Percentiles rank a stretch among this genome's conserved stretches.
phyloP scores from a whole-genome alignment of 2,797 vertebrate genomes.

The Peromyscus nudipes region DNA sequence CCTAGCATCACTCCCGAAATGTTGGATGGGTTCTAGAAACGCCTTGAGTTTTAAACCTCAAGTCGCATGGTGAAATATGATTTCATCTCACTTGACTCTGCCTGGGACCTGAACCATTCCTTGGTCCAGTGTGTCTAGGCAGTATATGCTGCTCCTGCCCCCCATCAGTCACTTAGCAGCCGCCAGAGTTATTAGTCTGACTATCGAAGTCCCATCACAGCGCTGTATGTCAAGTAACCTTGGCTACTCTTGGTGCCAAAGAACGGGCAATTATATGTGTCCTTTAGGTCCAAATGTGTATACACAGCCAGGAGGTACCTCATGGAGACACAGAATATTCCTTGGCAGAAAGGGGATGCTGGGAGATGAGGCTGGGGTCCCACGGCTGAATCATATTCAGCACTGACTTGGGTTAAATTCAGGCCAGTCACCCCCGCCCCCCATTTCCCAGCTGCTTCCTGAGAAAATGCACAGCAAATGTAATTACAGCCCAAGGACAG shows the following conservation, averaged over 20 bases:
- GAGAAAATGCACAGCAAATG: conserved; percentile 20
- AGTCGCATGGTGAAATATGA: neutral
- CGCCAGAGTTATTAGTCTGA: neutral
- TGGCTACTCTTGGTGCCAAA: neutral
- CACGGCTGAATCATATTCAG: neutral
- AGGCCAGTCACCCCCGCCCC: neutral
- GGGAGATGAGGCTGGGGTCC: neutral
- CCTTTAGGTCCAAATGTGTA: neutral
- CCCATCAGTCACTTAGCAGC: neutral
- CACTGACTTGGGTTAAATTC: neutral
- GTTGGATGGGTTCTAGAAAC: neutral
- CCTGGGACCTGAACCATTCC: neutral
- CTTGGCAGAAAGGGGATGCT: neutral
- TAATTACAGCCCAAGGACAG: conserved; percentile 40
- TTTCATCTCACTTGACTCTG: neutral
- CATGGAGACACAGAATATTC: neutral
- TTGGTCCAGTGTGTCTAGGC: neutral
- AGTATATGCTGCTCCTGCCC: neutral
- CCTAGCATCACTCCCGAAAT: neutral
- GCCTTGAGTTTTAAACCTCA: neutral
- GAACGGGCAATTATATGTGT: no score
- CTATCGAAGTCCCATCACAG: neutral
- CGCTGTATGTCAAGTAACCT: neutral
- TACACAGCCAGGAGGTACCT: neutral
- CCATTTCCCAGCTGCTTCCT: neutral